Evolutionary conservation across 2,888 invertebrate species (phyloP), one percentile per base, ranked within the genome.

Genomic region (Nysson spinosus): DNA sequence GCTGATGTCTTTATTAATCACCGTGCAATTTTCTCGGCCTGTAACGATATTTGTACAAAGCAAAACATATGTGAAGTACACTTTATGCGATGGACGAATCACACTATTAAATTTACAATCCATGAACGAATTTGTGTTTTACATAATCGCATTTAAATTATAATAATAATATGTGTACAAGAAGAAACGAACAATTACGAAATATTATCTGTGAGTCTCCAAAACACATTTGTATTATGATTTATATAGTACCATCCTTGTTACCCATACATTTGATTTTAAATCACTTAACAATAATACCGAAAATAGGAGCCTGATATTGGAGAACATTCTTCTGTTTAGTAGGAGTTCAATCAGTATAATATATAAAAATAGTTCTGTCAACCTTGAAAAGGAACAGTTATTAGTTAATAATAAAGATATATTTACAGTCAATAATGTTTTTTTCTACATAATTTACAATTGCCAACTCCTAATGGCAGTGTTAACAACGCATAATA

Each of bases 321-420:
- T 60, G 72, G 56, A 24, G 54, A 56, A 51, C 50, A 64, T 69
- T 62, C 54, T 68, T n/a, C n/a, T 44, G 44, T 56, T 51, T 52
- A 30, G 37, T 58, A 54, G 57, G 65, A 70, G 57, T 67, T 72
- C 40, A 56, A 75, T 32, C 58, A 66, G 55, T 68, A 71, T 52
- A 61, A 47, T 55, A 65, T 61, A 65, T 60, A 69, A 74, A 70
- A 63, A 72, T 74, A 71, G 69, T 64, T 49, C 42, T 72, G 49
- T 73, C 50, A 60, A 61, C 62, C 69, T 65, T 78, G 69, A 72
- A 58, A 76, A 79, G 73, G 74, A 80, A 81, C 76, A 75, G 62
- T 80, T 75, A 74, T 82, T 81, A 83, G 83, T 85, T 85, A 83
- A 82, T 85, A 84, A 84, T 85, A 84, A 85, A 85, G 84, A 83